These are phyloP conservation scores for Artibeus lituratus DNA, from an alignment of 2,797 vertebrate species.

Conservation along the genomic window DNA sequence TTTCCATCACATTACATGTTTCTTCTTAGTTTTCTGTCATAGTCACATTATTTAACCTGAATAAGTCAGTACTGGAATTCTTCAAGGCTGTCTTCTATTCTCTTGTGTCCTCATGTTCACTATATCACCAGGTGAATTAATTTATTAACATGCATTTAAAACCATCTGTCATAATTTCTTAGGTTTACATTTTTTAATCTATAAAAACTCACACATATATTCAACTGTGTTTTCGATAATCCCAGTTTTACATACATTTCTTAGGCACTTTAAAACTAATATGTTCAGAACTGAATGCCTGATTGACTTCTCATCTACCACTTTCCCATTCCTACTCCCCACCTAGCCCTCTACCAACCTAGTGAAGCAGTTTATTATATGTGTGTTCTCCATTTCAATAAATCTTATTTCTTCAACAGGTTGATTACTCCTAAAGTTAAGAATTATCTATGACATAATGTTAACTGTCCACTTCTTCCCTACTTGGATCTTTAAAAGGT, in stretches of 20 bases:
- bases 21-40: background rate
- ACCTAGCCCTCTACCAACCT: background rate
- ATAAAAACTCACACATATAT: background rate
- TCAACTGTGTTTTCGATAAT: background rate
- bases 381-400: background rate
- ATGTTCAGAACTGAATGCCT: background rate
- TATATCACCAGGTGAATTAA: background rate
- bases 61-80: background rate
- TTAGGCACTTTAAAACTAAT: background rate
- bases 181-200: background rate
- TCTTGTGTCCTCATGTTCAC: background rate
- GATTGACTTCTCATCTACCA: background rate
- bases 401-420: background rate
- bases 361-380: background rate
- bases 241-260: background rate
- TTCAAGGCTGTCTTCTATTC: background rate
- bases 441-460: background rate
- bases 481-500: background rate
- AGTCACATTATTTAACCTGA: background rate
- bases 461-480: background rate
- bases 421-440: background rate
- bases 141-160: background rate
- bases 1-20: background rate
- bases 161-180: background rate
- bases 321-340: rapidly evolving